A percentile compares a stretch with the other conserved stretches of the same genome.
phyloP scores from a whole-genome alignment of 1,140 invertebrate species.

The Ceratina japonica region DNA sequence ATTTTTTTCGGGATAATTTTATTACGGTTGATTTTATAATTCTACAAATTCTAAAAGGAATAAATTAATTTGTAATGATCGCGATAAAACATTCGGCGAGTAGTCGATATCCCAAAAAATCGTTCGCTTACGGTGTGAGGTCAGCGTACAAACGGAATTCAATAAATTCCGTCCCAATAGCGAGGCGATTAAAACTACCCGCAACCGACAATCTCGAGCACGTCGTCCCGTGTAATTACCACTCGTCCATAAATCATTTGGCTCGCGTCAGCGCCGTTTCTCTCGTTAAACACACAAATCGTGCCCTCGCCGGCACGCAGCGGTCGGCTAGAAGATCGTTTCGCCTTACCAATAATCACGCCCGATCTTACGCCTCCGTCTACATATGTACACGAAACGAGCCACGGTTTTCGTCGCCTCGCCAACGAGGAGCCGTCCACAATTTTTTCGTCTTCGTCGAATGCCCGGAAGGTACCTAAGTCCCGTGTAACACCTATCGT shows the following conservation, averaged over 20 bases:
- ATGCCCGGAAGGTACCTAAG: not conserved
- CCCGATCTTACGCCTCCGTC: not conserved
- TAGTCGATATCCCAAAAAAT: not conserved
- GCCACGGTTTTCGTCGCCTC: not conserved
- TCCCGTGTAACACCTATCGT: not conserved
- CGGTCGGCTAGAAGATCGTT: not conserved
- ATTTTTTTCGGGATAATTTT: no score
- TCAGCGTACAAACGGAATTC: not conserved
- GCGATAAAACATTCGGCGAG: no score
- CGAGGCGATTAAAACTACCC: slow-evolving; percentile 31
- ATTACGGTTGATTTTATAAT: no score
- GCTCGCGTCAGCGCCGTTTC: slow-evolving; percentile 29
- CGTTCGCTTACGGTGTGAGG: not conserved
- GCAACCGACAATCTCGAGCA: slow-evolving; percentile 31
- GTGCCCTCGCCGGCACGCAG: not conserved
- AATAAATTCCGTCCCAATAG: slow-evolving; percentile 28
- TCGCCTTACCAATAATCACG: slow-evolving; percentile 17
- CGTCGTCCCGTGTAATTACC: slow-evolving; percentile 36
- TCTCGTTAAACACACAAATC: slow-evolving; percentile 44
- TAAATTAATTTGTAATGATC: no score
- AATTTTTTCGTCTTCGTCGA: not conserved
- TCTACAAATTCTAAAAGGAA: no score
- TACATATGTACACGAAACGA: not conserved
- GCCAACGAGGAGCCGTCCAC: not conserved
- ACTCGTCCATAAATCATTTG: slow-evolving; percentile 20